A percentile compares a stretch with the other conserved stretches of the same genome.
Conservation (phyloP, 2,888 invertebrate species). For the Agrochola litura region DNA sequence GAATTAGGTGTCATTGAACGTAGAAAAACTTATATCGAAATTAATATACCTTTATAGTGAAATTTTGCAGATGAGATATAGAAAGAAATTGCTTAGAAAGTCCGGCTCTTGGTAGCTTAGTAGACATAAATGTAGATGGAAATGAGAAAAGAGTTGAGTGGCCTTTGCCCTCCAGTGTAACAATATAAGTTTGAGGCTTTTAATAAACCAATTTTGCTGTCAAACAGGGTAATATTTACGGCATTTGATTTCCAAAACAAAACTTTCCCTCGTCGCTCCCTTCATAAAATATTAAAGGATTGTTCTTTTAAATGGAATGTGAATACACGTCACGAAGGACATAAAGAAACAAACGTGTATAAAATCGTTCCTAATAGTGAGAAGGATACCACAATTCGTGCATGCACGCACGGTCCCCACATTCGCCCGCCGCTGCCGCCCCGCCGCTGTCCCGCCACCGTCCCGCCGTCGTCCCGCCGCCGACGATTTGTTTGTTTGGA, state of each 20-base stretch:
- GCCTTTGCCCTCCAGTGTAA: neutral
- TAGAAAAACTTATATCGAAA: constrained; percentile 18
- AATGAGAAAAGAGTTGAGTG: neutral
- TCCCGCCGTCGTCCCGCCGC: constrained; percentile 29
- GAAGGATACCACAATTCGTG: constrained; percentile 59
- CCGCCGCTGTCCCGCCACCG: constrained; percentile 26
- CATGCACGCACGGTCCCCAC: constrained; percentile 62
- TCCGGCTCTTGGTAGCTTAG: neutral
- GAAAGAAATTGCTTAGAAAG: neutral
- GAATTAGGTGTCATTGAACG: constrained; percentile 35
- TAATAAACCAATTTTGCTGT: constrained; percentile 6
- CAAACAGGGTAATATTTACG: neutral
- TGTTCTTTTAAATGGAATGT: constrained; percentile 45
- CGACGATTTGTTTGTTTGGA: constrained; percentile 65
- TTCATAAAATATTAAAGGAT: constrained; percentile 29
- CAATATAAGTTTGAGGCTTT: neutral
- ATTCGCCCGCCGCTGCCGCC: constrained; percentile 27
- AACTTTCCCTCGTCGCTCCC: constrained; percentile 11
- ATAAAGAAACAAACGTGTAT: constrained; percentile 52
- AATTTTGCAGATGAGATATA: neutral
- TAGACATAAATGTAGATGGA: neutral
- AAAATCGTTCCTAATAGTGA: constrained; percentile 47
- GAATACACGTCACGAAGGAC: constrained; percentile 29
- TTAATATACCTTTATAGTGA: neutral
- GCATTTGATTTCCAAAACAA: constrained; percentile 9